A percentile compares a stretch with the other conserved stretches of the same genome.
phyloP scores from a whole-genome alignment of 37 sponge, comb jelly and placozoan genomes.

The Cliona cf. orientalis region DNA sequence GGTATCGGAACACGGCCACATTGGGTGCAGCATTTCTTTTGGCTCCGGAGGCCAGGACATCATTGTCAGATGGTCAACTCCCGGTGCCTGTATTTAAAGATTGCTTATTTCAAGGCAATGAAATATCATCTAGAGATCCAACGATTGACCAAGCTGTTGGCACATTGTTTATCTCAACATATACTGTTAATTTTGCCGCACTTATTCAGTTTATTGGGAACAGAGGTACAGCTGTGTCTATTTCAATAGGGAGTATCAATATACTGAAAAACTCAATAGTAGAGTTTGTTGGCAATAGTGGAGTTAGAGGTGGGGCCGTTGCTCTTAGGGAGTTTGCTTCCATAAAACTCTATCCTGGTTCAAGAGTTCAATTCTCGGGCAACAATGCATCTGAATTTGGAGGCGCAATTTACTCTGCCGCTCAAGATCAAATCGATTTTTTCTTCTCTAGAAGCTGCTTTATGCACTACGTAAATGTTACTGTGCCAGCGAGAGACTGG shows the following conservation, averaged over 20 bases:
- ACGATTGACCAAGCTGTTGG: too few species aligned
- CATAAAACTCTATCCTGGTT: background rate
- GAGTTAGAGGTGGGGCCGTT: conserved; percentile 18
- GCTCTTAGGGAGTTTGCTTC: conserved; percentile 8
- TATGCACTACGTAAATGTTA: background rate
- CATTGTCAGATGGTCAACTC: conserved; percentile 13
- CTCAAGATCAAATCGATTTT: background rate
- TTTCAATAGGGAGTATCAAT: background rate
- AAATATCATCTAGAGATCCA: background rate
- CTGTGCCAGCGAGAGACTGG: background rate
- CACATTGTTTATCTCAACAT: background rate
- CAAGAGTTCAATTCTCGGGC: conserved; percentile 1
- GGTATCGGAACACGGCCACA: conserved; percentile 8
- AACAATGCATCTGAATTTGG: conserved; percentile 36
- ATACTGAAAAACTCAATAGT: background rate
- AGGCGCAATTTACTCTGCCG: conserved; percentile 27
- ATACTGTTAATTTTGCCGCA: background rate
- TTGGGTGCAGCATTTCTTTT: conserved; percentile 30
- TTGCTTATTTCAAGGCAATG: conserved; percentile 3
- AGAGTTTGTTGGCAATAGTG: conserved; percentile 1
- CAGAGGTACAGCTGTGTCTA: conserved; percentile 6
- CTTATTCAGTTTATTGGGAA: background rate
- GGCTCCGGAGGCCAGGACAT: conserved; percentile 13
- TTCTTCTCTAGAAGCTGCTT: background rate
- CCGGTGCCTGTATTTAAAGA: conserved; percentile 12